Conservation (phyloP, 2,797 vertebrate genomes). For the Esox lucius region DNA sequence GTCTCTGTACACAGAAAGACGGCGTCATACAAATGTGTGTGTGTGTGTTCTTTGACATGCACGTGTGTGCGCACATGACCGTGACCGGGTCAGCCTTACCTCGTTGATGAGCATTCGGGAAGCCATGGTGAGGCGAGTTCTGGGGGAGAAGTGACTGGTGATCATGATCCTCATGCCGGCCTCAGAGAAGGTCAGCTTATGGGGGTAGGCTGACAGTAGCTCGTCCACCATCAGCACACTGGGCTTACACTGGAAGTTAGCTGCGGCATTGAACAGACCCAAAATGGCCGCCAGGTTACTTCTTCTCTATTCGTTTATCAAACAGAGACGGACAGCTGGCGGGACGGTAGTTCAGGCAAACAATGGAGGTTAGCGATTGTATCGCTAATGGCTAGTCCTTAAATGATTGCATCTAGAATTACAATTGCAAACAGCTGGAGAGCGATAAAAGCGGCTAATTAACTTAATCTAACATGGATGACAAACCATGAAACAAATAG, state of each 20-base stretch:
- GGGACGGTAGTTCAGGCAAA: background rate
- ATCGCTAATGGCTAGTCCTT: no score
- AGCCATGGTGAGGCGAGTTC: conserved; percentile 86
- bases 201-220: conserved; percentile 81
- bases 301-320: background rate
- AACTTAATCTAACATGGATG: no score
- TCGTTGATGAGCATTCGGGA: conserved; percentile 87
- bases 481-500: background rate
- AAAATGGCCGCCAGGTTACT: conserved; percentile 1
- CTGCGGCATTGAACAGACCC: conserved; percentile 51
- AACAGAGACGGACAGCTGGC: background rate
- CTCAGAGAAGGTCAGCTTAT: conserved; percentile 84
- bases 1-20: conserved; percentile 74
- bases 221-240: conserved; percentile 86
- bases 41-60: background rate
- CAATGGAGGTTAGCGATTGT: background rate
- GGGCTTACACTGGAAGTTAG: conserved; percentile 81
- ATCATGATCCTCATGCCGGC: conserved; percentile 87
- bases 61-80: background rate
- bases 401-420: no score
- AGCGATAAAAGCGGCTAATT: no score
- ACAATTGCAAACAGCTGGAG: no score
- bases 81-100: conserved; percentile 53
- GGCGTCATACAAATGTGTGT: background rate
- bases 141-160: conserved; percentile 84